Conservation (phyloP, 2,113 vertebrate species). For the Oryzias curvinotus region DNA sequence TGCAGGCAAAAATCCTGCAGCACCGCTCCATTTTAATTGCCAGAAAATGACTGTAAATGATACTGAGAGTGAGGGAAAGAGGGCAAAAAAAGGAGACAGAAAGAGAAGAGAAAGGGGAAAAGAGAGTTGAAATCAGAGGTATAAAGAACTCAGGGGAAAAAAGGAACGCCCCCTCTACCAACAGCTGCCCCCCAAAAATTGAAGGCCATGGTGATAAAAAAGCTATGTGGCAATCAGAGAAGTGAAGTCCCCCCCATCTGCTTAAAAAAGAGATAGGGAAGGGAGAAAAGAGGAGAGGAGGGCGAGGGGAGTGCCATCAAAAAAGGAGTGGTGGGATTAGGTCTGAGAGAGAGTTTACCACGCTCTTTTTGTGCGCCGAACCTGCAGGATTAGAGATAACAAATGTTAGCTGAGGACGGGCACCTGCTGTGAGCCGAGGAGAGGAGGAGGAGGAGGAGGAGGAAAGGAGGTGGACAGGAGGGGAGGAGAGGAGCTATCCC, state of each 20-base stretch:
- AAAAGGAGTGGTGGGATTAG: slow-evolving; percentile 77
- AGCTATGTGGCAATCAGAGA: slow-evolving; percentile 75
- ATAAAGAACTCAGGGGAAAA: slow-evolving; percentile 44
- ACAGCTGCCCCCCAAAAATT: slow-evolving; percentile 68
- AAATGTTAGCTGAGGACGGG: slow-evolving; percentile 73
- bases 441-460: slow-evolving; percentile 42
- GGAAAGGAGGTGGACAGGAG: slow-evolving; percentile 13
- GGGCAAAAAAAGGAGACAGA: slow-evolving; percentile 36
- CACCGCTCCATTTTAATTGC: slow-evolving; percentile 78
- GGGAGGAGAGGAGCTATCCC: slow-evolving; percentile 49
- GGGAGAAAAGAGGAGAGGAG: slow-evolving; percentile 64
- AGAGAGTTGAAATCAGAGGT: slow-evolving; percentile 54
- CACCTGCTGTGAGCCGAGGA: slow-evolving; percentile 72
- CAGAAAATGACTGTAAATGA: slow-evolving; percentile 79
- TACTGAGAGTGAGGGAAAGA: slow-evolving; percentile 59
- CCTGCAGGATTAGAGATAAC: slow-evolving; percentile 83
- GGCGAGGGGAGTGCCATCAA: slow-evolving; percentile 64
- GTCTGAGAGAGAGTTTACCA: slow-evolving; percentile 77
- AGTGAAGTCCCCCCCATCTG: slow-evolving; percentile 51
- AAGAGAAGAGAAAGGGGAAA: slow-evolving; percentile 36
- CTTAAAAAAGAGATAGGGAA: slow-evolving; percentile 69
- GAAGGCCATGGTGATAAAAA: slow-evolving; percentile 61
- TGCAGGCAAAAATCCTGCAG: slow-evolving; percentile 76
- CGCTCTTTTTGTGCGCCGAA: slow-evolving; percentile 75
- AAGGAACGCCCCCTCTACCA: slow-evolving; percentile 40